Evolutionary conservation across 2,113 vertebrate species (phyloP).

Genomic region (Callithrix jacchus): DNA sequence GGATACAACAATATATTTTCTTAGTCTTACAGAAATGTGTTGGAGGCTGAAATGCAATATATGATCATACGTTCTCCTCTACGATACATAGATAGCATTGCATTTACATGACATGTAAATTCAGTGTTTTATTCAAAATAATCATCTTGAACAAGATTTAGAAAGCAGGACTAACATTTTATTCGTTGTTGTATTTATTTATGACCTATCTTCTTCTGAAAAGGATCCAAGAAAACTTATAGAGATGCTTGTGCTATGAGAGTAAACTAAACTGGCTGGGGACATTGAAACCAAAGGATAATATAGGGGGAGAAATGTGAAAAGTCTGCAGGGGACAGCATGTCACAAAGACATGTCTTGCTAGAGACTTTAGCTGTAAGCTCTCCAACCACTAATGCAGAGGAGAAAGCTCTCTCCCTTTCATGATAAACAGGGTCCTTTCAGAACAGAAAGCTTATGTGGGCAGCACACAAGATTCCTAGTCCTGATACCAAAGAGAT

Average conservation of each 20-base stretch:
- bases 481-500: not conserved
- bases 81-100: not conserved
- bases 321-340: not conserved
- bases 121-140: conserved; percentile 33
- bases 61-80: not conserved
- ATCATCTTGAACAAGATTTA: conserved; percentile 19
- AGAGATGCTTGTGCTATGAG: not conserved
- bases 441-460: not conserved
- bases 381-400: not conserved
- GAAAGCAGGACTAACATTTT: not conserved
- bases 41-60: not conserved
- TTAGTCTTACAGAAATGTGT: not conserved
- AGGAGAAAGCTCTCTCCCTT: not conserved
- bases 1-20: not conserved
- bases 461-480: not conserved
- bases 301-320: not conserved
- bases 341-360: not conserved
- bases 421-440: not conserved
- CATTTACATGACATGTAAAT: not conserved
- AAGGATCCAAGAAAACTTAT: not conserved
- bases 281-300: not conserved
- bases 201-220: not conserved
- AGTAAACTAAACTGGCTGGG: not conserved
- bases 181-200: not conserved
- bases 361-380: not conserved